Conservation (phyloP, 2,113 vertebrate genomes). For the Odocoileus hemionus region DNA sequence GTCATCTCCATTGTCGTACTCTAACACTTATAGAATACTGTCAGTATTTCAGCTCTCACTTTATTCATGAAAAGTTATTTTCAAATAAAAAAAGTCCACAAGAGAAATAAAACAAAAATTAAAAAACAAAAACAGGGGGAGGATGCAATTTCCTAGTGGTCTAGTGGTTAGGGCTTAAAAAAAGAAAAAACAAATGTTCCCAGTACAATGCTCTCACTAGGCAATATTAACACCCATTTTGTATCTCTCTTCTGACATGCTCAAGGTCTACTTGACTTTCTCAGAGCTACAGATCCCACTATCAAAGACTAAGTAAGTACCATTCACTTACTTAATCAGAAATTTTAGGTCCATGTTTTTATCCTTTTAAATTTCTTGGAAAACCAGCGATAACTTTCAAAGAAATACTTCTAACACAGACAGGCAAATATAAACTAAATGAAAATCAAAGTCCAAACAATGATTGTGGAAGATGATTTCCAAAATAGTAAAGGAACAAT, state of each 20-base stretch:
- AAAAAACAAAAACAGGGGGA: background rate
- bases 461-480: background rate
- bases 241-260: background rate
- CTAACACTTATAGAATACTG: background rate
- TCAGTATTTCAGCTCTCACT: background rate
- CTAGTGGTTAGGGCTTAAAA: background rate
- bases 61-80: background rate
- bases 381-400: constrained; percentile 7
- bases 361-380: background rate
- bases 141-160: background rate
- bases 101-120: background rate
- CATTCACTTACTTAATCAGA: background rate
- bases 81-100: constrained; percentile 3
- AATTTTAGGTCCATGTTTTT: background rate
- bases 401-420: constrained; percentile 7
- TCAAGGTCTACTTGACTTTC: background rate
- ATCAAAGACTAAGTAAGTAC: background rate
- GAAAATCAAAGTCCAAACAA: background rate
- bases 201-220: background rate
- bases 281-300: background rate
- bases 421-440: constrained; percentile 8
- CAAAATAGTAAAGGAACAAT: background rate
- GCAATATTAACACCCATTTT: background rate
- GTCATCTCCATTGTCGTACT: background rate
- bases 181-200: background rate